Evolutionary conservation across 2,113 vertebrate species (phyloP), one percentile per base, ranked within the genome.

Genomic region (Natator depressus): DNA sequence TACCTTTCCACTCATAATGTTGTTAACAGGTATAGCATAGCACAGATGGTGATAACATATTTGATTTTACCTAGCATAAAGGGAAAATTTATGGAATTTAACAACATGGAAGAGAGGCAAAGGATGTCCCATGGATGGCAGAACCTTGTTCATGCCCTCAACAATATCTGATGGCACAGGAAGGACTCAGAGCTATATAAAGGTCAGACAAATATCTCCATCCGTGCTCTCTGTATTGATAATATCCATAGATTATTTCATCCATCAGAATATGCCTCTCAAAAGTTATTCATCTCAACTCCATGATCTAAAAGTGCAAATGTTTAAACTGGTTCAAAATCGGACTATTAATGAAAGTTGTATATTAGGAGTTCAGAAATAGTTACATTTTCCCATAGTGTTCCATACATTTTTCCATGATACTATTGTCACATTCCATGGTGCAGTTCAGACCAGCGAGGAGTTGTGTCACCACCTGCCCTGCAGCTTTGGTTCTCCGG

Each of bases 1-100:
- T 93, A 94, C 92, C 95, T 97, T 93, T 96, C 90, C 95, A 78
- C 92, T 97, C 88, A 93, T 96, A 97, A 95, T 93, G 88, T 97
- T 96, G 94, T 95, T 97, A 98, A 98, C 98, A 98, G 95, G 96
- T 96, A 97, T 89, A 97, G 95, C 95, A 94, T 89, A 95, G 91
- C 97, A 62, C 94, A 98, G 96, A 97, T 97, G 96, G 95, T 94
- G 96, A 98, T 97, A 97, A 93, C 80, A 89, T 96, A 91, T 94
- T 95, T 95, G 97, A 98, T 98, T 96, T 97, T 98, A 98, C 96
- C 97, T 50, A 29, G 91, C 89, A 89, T 80, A 97, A 96, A 93
- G 94, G 91, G 59, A 92, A 90, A 88, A 72, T 5, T 19, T 38
- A 38, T 38, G n/a, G 65, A 19, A 72, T 72, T 72, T 72, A 72